Base-by-base conservation (phyloP, 1,140 invertebrate genomes). In the Trichonephila clavata region DNA sequence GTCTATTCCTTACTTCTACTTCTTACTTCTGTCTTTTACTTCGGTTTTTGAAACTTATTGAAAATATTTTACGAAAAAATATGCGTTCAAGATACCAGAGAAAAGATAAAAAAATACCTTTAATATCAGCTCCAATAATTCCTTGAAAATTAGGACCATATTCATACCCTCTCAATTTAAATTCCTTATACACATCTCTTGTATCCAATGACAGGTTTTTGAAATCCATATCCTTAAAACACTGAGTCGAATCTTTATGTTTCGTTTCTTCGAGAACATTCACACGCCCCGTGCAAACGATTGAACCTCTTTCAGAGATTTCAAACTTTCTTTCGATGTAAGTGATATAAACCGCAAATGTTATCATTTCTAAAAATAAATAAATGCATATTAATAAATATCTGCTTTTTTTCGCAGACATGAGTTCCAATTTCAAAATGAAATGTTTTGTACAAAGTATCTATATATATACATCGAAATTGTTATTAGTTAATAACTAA, bases 101-200 rank as follows among this genome's bases (percentile, higher is more conserved):
- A 50, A 50, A 50, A 10, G 7, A 50, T 50, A 8, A 10, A 50
- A 50, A 50, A 50, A 50, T 21, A 90, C 97, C 97, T 94, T 97
- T 96, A 94, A 97, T 97, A 95, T 98, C 97, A 0, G 97, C 96
- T 20, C 96, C 95, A 3, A 96, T 95, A 93, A 99, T 97, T 57
- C 98, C 98, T 94, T 97, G 97, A 97, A 99, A 99, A 16, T 97
- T 96, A 86, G 98, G 98, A 16, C 96, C 96, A 95, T 99, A 99
- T 95, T 99, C 98, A 95, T 99, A 99, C 10, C 99, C 99, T 94
- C 99, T 96, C 0, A 99, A 96, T 94, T 98, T 96, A 16, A 99
- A 96, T 95, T 99, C 98, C 95, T 99, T 99, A 96, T 99, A 99
- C 20, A 99, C 96, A 95, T 99, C 99, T 32, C 96, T 96, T 18